Conservation (phyloP, 1,140 invertebrate genomes). For the Ooceraea biroi region DNA sequence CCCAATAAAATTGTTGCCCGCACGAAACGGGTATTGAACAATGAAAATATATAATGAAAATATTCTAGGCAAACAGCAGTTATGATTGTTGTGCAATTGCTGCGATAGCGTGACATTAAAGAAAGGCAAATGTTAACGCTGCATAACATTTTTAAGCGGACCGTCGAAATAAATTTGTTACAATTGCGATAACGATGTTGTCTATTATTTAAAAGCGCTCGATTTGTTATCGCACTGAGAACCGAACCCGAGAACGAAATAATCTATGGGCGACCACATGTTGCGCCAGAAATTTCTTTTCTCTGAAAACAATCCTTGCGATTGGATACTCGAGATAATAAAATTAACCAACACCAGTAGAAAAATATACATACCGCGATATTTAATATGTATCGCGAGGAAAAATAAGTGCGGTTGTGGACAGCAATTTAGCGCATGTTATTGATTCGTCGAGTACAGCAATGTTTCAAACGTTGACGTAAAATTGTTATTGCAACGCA, state of each 20-base stretch:
- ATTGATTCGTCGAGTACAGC: neutral
- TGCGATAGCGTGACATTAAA: constrained; percentile 33
- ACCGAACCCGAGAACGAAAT: constrained; percentile 51
- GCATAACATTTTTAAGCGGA: constrained; percentile 43
- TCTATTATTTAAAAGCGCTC: constrained; percentile 64
- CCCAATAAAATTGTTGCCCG: constrained; percentile 67
- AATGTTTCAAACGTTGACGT: neutral
- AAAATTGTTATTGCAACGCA: neutral
- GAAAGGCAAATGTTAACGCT: constrained; percentile 50
- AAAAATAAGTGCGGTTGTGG: neutral
- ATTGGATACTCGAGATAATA: constrained; percentile 31
- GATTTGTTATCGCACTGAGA: constrained; percentile 60
- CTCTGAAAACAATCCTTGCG: constrained; percentile 57
- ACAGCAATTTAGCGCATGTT: neutral
- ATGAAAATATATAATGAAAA: constrained; percentile 67
- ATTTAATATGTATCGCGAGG: constrained; percentile 10
- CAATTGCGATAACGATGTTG: constrained; percentile 52
- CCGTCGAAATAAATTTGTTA: constrained; percentile 51
- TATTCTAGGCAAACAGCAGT: constrained; percentile 28
- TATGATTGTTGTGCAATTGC: neutral
- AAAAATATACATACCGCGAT: constrained; percentile 21
- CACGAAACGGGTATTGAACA: constrained; percentile 64
- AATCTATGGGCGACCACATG: constrained; percentile 56
- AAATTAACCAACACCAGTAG: constrained; percentile 41
- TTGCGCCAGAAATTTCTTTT: constrained; percentile 59